Evolutionary conservation across 2,888 invertebrate genomes (phyloP).

Genomic region (Theretra japonica): DNA sequence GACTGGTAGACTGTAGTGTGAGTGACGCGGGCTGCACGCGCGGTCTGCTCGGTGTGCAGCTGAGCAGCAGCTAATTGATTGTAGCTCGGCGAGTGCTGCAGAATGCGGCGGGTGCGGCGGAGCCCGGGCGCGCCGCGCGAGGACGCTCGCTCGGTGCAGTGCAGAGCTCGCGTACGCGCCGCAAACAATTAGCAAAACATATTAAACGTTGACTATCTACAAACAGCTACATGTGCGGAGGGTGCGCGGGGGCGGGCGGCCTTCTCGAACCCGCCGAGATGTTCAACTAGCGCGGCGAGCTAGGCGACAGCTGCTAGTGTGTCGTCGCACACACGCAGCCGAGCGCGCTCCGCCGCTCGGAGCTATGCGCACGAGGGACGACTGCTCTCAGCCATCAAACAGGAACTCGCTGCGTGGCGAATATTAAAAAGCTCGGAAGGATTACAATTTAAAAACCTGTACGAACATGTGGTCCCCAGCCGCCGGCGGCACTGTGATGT

Average conservation of each 20-base stretch:
- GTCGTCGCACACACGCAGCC: neutral
- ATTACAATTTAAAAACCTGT: neutral
- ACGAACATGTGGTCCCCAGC: neutral
- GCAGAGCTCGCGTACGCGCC: neutral
- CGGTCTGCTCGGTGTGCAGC: too few relatives aligned
- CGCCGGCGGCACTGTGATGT: neutral
- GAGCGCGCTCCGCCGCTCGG: neutral
- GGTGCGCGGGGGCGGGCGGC: neutral
- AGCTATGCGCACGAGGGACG: neutral
- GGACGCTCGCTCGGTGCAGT: neutral
- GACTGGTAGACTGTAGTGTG: too few relatives aligned
- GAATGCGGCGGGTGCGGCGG: neutral
- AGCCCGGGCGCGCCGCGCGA: too few relatives aligned
- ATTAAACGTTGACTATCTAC: neutral
- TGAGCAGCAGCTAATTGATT: too few relatives aligned
- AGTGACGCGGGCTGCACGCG: too few relatives aligned
- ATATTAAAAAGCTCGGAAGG: neutral
- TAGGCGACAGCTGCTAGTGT: neutral
- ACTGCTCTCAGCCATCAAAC: neutral
- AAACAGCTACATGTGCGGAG: constrained; percentile 4
- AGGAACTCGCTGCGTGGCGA: constrained; percentile 10
- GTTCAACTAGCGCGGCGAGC: too few relatives aligned
- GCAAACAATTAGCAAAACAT: neutral
- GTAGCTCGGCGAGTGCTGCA: neutral
- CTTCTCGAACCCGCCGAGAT: neutral